A percentile compares a stretch with the other conserved stretches of the same genome.
Conservation (phyloP, 2,888 invertebrate genomes). For the Tryphoninae sp. region DNA sequence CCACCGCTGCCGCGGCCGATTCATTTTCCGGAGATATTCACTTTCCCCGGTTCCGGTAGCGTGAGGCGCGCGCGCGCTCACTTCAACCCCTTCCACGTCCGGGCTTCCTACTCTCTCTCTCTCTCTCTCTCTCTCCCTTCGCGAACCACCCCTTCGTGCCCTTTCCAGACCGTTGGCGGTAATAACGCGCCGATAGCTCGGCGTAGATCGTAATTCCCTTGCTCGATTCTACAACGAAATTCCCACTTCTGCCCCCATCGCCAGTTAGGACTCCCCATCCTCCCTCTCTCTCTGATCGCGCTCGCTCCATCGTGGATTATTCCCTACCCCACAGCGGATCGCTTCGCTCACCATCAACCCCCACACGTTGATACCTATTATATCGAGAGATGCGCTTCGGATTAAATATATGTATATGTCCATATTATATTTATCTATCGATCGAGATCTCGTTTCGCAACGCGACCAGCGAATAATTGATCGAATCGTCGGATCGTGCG, state of each 20-base stretch:
- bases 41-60: conserved; percentile 61
- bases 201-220: conserved; percentile 63
- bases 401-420: neutral
- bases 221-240: conserved; percentile 59
- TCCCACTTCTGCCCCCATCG: conserved; percentile 15
- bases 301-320: conserved; percentile 24
- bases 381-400: neutral
- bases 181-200: conserved; percentile 63
- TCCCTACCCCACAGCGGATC: conserved; percentile 24
- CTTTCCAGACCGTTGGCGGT: conserved; percentile 53
- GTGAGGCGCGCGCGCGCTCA: conserved; percentile 37
- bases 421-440: too few relatives aligned
- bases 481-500: too few relatives aligned
- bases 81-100: conserved; percentile 37
- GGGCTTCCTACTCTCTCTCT: conserved; percentile 16
- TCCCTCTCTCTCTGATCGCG: neutral
- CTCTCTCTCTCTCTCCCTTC: conserved; percentile 34
- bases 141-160: conserved; percentile 27
- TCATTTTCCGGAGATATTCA: conserved; percentile 70
- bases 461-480: too few relatives aligned
- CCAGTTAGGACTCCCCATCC: neutral
- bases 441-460: too few relatives aligned
- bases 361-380: neutral
- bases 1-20: conserved; percentile 56
- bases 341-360: conserved; percentile 15